Conservation (phyloP, 2,797 vertebrate species). For the Hemitrygon akajei region DNA sequence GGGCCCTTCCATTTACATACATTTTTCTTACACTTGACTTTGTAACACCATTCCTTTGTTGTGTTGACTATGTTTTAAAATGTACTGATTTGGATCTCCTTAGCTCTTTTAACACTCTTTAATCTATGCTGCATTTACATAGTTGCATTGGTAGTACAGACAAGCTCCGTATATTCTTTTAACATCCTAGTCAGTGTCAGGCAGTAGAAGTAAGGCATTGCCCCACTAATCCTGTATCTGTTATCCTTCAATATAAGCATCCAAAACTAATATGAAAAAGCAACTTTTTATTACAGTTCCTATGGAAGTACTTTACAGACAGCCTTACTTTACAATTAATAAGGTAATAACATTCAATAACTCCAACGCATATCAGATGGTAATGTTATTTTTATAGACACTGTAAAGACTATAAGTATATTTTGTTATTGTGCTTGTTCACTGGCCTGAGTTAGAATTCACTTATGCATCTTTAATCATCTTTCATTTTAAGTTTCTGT, state of each 20-base stretch:
- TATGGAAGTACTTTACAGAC: slow-evolving; percentile 44
- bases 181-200: neutral
- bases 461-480: neutral
- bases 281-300: neutral
- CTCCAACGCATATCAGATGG: slow-evolving; percentile 45
- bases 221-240: neutral
- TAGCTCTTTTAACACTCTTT: neutral
- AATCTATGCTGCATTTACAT: neutral
- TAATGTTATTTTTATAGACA: slow-evolving; percentile 50
- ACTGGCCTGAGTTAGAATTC: slow-evolving; percentile 8
- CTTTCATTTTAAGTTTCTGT: neutral
- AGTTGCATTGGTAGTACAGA: neutral
- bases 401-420: slow-evolving; percentile 42
- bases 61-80: neutral
- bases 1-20: no score
- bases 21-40: no score
- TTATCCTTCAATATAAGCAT: neutral
- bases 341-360: slow-evolving; percentile 31
- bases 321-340: slow-evolving; percentile 41
- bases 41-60: neutral
- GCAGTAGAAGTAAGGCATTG: neutral
- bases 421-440: slow-evolving; percentile 45
- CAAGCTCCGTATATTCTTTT: neutral
- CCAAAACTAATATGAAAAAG: neutral
- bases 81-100: neutral